phyloP scores from a whole-genome alignment of 2,797 vertebrate genomes.

The Diplodus sargus region DNA sequence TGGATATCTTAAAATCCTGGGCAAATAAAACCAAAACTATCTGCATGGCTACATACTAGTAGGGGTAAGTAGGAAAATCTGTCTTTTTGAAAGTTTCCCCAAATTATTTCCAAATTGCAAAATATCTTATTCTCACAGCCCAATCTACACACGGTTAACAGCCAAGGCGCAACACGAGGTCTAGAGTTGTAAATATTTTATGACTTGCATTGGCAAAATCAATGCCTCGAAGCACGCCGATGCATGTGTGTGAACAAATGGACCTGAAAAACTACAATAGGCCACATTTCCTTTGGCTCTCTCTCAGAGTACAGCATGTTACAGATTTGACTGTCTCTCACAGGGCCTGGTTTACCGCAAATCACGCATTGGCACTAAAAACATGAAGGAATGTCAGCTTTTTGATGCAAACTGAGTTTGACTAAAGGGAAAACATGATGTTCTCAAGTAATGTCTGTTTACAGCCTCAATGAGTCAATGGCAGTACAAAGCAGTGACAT shows the following conservation, averaged over 20 bases:
- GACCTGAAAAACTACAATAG: conserved; percentile 4
- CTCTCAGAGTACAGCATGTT: neutral
- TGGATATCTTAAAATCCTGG: neutral
- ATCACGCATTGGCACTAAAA: conserved; percentile 29
- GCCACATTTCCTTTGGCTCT: neutral
- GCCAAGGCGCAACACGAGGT: conserved; percentile 22
- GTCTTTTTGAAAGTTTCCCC: conserved; percentile 2
- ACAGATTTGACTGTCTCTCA: neutral
- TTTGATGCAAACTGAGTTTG: conserved; percentile 7
- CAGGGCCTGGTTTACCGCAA: conserved; percentile 10
- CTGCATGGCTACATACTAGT: neutral
- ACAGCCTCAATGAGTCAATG: neutral
- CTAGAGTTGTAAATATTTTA: conserved; percentile 20
- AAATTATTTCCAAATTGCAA: neutral
- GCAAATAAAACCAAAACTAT: neutral
- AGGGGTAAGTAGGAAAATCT: neutral
- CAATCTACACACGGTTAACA: neutral
- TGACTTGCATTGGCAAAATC: neutral
- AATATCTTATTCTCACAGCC: neutral
- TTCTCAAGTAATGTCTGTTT: neutral
- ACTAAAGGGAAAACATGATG: conserved; percentile 4
- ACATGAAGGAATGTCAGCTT: conserved; percentile 20
- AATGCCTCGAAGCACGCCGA: neutral
- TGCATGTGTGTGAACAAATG: neutral
- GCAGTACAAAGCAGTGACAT: conserved; percentile 32